Conservation (phyloP, 2,888 invertebrate genomes). For the Autographa gamma region DNA sequence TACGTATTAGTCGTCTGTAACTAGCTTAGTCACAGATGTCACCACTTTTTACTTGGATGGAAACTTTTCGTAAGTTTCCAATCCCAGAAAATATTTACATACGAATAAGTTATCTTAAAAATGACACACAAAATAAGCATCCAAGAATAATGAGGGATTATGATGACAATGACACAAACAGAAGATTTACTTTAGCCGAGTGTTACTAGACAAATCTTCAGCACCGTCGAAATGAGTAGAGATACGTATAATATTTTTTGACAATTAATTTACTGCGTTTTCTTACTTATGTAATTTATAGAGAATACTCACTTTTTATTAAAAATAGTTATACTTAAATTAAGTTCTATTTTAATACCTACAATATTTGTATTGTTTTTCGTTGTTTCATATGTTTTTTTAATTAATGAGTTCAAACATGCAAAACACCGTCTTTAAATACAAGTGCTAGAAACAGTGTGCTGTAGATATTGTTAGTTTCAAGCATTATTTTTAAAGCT, state of each 20-base stretch:
- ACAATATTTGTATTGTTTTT: too few species aligned
- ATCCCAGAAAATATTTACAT: conserved; percentile 7
- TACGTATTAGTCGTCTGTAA: neutral
- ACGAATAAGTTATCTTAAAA: conserved; percentile 32
- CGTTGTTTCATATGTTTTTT: too few species aligned
- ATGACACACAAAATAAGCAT: conserved; percentile 58
- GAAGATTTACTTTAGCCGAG: conserved; percentile 6
- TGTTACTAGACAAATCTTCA: neutral
- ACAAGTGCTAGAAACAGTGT: conserved; percentile 1
- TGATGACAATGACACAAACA: conserved; percentile 46
- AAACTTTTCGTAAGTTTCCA: neutral
- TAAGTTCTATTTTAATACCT: too few species aligned
- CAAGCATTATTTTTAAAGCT: neutral
- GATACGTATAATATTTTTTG: too few species aligned
- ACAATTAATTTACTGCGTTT: too few species aligned
- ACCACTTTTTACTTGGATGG: neutral
- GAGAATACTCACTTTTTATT: too few species aligned
- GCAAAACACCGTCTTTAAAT: neutral
- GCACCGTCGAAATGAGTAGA: neutral
- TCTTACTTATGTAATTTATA: too few species aligned
- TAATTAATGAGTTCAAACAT: neutral
- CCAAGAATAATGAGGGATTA: conserved; percentile 49
- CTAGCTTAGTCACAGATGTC: neutral
- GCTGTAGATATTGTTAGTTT: neutral
- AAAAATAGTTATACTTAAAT: too few species aligned